Evolutionary conservation across 2,113 vertebrate species (phyloP).

Genomic region (Planiliza haematocheilus): DNA sequence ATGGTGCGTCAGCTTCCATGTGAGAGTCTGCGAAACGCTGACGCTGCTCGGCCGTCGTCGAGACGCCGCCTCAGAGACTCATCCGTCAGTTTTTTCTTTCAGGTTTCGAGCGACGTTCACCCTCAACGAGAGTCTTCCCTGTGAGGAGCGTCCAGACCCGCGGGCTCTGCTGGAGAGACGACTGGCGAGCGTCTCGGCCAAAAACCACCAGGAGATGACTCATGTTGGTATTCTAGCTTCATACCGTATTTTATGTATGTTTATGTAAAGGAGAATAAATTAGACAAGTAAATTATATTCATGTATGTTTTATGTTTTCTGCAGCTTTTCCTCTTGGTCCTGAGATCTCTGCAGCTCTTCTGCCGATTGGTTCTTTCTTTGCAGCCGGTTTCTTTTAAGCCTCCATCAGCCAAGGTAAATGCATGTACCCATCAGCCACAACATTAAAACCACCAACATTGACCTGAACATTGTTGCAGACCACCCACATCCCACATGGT

Average conservation of each 20-base stretch:
- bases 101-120: conserved; percentile 93
- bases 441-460: too few species aligned
- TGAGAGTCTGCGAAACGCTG: neutral
- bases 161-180: conserved; percentile 85
- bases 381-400: conserved; percentile 91
- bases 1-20: conserved; percentile 78
- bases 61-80: too few species aligned
- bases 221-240: conserved; percentile 83
- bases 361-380: conserved; percentile 93
- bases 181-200: conserved; percentile 87
- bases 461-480: too few species aligned
- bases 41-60: neutral
- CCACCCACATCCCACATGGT: too few species aligned
- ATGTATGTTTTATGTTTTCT: conserved; percentile 44
- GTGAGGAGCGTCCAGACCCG: conserved; percentile 77
- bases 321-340: conserved; percentile 92
- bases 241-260: too few species aligned
- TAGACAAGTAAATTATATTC: too few species aligned
- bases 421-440: neutral
- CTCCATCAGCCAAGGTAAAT: conserved; percentile 84
- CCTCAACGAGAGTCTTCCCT: conserved; percentile 86
- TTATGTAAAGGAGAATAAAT: too few species aligned
- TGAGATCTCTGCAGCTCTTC: conserved; percentile 89
- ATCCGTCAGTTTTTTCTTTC: conserved; percentile 17
- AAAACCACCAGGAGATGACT: conserved; percentile 90